Base-by-base conservation (phyloP, 2,797 vertebrate genomes). In the Brotula barbata region DNA sequence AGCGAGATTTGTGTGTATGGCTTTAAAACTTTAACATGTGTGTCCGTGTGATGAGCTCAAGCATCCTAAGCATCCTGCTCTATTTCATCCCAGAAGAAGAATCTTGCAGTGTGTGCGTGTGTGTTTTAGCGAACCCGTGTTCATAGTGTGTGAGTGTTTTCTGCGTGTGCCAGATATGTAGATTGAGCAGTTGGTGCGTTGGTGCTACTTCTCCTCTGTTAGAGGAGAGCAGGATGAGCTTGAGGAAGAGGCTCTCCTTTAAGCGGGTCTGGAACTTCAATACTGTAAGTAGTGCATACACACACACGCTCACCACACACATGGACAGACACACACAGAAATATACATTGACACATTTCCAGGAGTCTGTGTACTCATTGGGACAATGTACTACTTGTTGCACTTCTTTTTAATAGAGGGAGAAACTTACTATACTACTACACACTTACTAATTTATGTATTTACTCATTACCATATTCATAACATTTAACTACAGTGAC, bases 181-280 rank as follows among this genome's bases (percentile, higher is more conserved):
- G 84, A 77, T 59, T 68, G 42, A 77, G 64, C 37, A 56, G 54
- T 62, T 43, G 36, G n/a, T n/a, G n/a, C n/a, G n/a, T n/a, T n/a
- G 22, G 40, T 58, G 44, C 63, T 67, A n/a, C 74, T 76, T 54
- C 73, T 84, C 79, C 75, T 83, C 73, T 77, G 36, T 72, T 52
- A 80, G 80, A 85, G 84, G 80, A 70, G 80, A 80, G 36, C 85
- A 89, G 86, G 73, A 93, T 93, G 91, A 93, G 92, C 85, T 80
- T 93, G 49, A 92, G 87, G 85, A 92, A 92, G 79, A 91, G 91
- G 79, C 91, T 93, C 64, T 93, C 91, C 59, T 93, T 93, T 80
- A 93, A 91, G 88, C 87, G 91, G 59, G 89, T 91, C 66, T 92
- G 89, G 85, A 87, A 90, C 87, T 88, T 90, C 74, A 88, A 88